Base-by-base conservation (phyloP, 1,140 invertebrate species). In the Oreohelix idahoensis region DNA sequence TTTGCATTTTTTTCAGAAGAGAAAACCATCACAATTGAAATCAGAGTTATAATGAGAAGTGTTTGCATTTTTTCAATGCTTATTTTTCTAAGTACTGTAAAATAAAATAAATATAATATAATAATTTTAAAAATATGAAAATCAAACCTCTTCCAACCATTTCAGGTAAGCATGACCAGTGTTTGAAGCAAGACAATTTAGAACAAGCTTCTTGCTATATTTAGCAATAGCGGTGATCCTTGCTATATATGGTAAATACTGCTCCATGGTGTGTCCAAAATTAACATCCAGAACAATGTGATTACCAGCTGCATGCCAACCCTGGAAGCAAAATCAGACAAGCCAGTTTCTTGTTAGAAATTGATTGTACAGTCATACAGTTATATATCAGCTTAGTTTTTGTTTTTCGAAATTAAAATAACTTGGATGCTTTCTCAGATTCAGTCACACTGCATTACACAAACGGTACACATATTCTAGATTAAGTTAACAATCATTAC, bases 221-320 rank as follows among this genome's bases (percentile, higher is more conserved):
- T 84, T 87, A 58, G 88, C 84, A n/a, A 90, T 86, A 69, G 85
- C 84, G 13, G 84, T 87, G 49, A 90, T 84, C 29, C 88, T 79
- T 4, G 87, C 86, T 0, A 88, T 51, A 69, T 89, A 90, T 8
- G 89, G 87, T 35, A 86, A 77, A 81, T 83, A 88, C 42, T 86
- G 81, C 53, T 85, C 85, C n/a, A 89, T 20, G 17, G 69, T 76
- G 26, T 69, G 32, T 13, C 83, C 85, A 84, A 88, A 88, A 29
- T 86, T 78, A 23, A 63, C 66, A 20, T 80, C 79, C n/a, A 89
- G 74, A 26, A 69, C 63, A 35, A 89, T 79, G 17, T 88, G 85
- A 1, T 87, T 70, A 20, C 83, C 83, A 39, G 85, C 84, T 20
- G 78, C 53, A 81, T 90, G 88, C 88, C 88, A 89, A 17, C 88